phyloP scores from a whole-genome alignment of 2,797 vertebrate species.

The Tokudaia muenninki region DNA sequence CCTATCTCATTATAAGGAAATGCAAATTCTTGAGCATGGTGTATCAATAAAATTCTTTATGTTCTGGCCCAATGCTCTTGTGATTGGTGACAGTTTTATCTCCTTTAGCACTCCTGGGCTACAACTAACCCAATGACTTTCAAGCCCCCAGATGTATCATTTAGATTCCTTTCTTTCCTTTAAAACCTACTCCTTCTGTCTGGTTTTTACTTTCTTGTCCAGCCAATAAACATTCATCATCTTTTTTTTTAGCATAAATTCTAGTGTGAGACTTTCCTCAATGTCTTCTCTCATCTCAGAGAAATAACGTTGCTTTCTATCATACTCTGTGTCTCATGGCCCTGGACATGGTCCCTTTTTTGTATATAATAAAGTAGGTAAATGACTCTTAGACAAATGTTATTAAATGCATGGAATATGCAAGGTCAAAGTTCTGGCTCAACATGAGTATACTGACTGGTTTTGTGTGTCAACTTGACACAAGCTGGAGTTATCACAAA shows the following conservation, averaged over 20 bases:
- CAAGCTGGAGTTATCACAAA: neutral
- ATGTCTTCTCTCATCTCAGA: neutral
- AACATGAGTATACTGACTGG: neutral
- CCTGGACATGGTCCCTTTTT: neutral
- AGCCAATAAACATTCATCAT: neutral
- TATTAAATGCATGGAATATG: neutral
- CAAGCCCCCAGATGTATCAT: neutral
- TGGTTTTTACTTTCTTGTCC: neutral
- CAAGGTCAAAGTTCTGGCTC: slow-evolving; percentile 15
- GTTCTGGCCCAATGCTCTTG: neutral
- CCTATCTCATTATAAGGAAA: neutral
- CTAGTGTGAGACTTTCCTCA: slow-evolving; percentile 1
- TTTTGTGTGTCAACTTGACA: neutral
- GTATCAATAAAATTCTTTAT: neutral
- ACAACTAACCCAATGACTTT: neutral
- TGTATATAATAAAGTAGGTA: neutral
- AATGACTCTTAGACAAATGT: neutral
- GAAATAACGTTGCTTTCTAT: neutral
- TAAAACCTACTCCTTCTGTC: neutral
- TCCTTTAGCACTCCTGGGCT: neutral
- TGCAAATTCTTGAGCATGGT: neutral
- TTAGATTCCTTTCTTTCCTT: slow-evolving; percentile 31
- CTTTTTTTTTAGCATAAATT: slow-evolving; percentile 36
- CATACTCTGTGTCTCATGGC: neutral
- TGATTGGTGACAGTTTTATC: slow-evolving; percentile 12